Evolutionary conservation across 2,797 vertebrate species (phyloP).

Genomic region (Limosa lapponica): DNA sequence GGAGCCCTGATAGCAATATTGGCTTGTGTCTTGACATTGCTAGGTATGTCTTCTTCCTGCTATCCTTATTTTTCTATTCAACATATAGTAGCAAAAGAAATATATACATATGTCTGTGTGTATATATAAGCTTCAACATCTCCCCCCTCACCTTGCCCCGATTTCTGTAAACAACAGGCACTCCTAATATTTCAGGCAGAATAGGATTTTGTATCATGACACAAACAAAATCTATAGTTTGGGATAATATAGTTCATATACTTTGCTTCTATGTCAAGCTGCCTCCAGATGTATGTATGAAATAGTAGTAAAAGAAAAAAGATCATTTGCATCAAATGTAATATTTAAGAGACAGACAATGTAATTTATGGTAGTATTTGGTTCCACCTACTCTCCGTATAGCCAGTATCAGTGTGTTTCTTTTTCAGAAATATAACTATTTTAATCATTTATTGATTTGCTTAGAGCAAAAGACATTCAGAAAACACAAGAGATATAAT

Average conservation of each 20-base stretch:
- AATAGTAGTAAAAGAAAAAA: not conserved
- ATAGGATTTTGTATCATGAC: not conserved
- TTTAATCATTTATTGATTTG: not conserved
- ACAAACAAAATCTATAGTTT: not conserved
- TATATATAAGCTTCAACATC: not conserved
- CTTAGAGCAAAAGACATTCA: not conserved
- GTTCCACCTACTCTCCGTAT: not conserved
- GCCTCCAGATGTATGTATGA: not conserved
- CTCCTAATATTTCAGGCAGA: not conserved
- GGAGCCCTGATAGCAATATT: slow-evolving; percentile 94
- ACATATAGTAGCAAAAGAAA: not conserved
- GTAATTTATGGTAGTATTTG: not conserved
- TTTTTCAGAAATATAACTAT: not conserved
- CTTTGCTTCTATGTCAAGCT: not conserved
- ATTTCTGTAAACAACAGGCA: not conserved
- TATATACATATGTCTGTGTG: too few relatives aligned
- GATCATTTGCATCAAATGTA: not conserved
- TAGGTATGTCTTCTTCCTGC: slow-evolving; percentile 80
- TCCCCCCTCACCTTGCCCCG: rapidly evolving
- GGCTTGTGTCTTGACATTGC: slow-evolving; percentile 91
- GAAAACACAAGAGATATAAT: not conserved
- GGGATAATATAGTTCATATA: not conserved
- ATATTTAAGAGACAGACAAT: not conserved
- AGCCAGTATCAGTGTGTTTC: not conserved
- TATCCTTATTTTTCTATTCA: not conserved